These are phyloP conservation scores for Cepaea nemoralis DNA, from an alignment of 1,140 invertebrate genomes.

Conservation along the genomic window DNA sequence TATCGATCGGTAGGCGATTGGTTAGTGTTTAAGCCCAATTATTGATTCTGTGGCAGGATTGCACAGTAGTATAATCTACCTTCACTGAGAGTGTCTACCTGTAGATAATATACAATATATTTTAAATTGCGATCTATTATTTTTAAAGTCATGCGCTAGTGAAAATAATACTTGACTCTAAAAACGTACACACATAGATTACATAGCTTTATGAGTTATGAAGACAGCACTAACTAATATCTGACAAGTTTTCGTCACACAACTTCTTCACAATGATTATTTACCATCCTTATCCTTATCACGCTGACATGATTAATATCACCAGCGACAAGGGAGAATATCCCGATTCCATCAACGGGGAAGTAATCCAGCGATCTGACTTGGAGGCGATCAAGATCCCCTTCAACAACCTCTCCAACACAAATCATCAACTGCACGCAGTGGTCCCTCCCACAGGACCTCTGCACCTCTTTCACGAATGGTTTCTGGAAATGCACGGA, in stretches of 20 bases:
- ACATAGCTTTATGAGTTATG: neutral
- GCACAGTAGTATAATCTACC: too few relatives aligned
- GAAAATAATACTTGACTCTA: too few relatives aligned
- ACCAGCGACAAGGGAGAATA: neutral
- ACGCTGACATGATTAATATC: neutral
- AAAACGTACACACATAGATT: too few relatives aligned
- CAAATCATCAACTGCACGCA: neutral
- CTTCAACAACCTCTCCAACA: neutral
- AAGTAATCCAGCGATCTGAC: neutral
- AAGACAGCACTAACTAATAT: too few relatives aligned
- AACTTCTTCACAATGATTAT: neutral
- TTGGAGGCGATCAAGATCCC: neutral
- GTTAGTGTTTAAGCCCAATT: too few relatives aligned
- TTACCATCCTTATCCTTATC: neutral
- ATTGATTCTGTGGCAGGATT: too few relatives aligned
- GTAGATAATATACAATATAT: neutral
- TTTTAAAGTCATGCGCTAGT: neutral
- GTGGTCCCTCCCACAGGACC: neutral
- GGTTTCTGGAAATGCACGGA: slow-evolving; percentile 77
- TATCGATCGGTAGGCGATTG: too few relatives aligned
- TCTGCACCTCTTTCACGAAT: slow-evolving; percentile 58
- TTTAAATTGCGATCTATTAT: neutral
- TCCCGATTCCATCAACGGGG: neutral
- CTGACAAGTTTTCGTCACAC: too few relatives aligned
- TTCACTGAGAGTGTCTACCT: too few relatives aligned